A percentile compares a stretch with the other conserved stretches of the same genome.
These are phyloP conservation scores for Drosophila arizonae DNA, from an alignment of 1,140 invertebrate genomes.

Conservation along the genomic window DNA sequence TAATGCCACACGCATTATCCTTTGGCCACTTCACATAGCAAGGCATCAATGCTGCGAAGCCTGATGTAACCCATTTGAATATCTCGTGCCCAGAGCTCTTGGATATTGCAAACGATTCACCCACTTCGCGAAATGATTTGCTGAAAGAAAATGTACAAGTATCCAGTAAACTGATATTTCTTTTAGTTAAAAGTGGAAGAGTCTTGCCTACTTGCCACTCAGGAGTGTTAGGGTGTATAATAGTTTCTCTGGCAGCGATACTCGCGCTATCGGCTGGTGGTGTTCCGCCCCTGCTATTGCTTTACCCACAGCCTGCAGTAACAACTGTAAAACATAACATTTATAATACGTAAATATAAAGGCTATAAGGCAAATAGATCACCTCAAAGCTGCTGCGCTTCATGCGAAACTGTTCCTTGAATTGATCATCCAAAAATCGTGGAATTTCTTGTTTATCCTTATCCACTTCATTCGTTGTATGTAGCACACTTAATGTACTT, in stretches of 20 bases:
- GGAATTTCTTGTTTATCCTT: neutral
- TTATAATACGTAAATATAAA: neutral
- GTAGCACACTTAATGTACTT: neutral
- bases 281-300: conserved; percentile 22
- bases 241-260: conserved; percentile 38
- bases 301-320: conserved; percentile 26
- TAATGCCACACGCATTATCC: conserved; percentile 8
- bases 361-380: neutral
- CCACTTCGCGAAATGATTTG: conserved; percentile 45
- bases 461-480: neutral
- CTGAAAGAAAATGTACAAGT: neutral
- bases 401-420: conserved; percentile 46
- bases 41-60: conserved; percentile 28
- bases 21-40: conserved; percentile 37
- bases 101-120: conserved; percentile 42
- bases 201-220: conserved; percentile 30
- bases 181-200: no score
- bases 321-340: neutral
- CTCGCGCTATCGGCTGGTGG: conserved; percentile 28
- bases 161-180: neutral
- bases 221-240: conserved; percentile 41
- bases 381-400: conserved; percentile 41
- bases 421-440: conserved; percentile 36
- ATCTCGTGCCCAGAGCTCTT: conserved; percentile 52
- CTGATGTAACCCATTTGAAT: conserved; percentile 43